A percentile compares a stretch with the other conserved stretches of the same genome.
phyloP scores from a whole-genome alignment of 2,113 vertebrate genomes.

The Prunella fulvescens region DNA sequence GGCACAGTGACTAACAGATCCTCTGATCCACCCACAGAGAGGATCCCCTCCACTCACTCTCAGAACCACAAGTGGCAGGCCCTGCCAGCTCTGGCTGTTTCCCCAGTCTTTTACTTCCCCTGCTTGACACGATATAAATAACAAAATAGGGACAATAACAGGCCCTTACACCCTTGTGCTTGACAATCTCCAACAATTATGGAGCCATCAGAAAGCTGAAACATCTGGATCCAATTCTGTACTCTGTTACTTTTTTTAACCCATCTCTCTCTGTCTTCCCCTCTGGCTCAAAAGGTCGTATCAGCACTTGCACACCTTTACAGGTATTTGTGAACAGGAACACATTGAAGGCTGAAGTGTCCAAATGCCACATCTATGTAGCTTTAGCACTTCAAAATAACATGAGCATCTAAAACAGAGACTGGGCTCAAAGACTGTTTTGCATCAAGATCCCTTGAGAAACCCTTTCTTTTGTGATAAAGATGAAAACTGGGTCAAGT shows the following conservation, averaged over 20 bases:
- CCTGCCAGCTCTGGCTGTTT: background rate
- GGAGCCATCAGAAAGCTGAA: background rate
- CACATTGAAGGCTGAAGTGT: background rate
- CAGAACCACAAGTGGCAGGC: background rate
- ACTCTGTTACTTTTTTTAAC: background rate
- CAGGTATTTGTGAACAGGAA: background rate
- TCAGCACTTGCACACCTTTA: background rate
- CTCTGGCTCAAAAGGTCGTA: background rate
- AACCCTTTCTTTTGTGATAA: background rate
- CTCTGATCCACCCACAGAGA: background rate
- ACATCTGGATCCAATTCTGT: background rate
- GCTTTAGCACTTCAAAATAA: background rate
- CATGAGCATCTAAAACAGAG: background rate
- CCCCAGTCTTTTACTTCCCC: background rate
- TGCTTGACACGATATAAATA: background rate
- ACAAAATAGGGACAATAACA: background rate
- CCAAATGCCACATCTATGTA: background rate
- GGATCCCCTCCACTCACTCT: background rate
- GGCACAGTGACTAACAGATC: background rate
- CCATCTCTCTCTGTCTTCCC: background rate
- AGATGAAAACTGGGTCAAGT: background rate
- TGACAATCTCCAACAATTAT: background rate
- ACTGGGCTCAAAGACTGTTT: background rate
- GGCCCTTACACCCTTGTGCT: background rate
- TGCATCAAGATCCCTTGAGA: background rate